Evolutionary conservation across 2,113 vertebrate species (phyloP), one percentile per base, ranked within the genome.

Genomic region (Leptosomus discolor): DNA sequence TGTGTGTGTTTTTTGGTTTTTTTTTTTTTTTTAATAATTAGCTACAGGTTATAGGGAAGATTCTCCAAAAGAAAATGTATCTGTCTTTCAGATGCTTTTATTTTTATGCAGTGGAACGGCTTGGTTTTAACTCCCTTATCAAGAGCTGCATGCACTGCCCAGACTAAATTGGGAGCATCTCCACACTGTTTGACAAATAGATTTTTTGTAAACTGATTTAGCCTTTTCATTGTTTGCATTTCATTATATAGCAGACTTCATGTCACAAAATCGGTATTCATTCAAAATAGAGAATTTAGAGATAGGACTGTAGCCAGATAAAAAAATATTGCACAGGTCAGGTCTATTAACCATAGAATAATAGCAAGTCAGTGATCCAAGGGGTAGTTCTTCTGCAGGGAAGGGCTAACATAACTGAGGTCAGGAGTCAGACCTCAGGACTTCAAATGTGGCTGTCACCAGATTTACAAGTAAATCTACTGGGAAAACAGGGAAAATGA

Each of bases 121-220:
- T 91, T 26, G 64, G 71, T 95, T 98, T 98, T 98, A 98, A 97
- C 97, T 98, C 96, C 90, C 97, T 98, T 97, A 98, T 98, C 97
- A 95, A 98, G 90, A 95, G 93, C 96, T 74, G 94, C 96, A 93
- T 95, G 97, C 95, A 36, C 97, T 78, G 96, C 96, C 91, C 70
- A 30, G 94, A 94, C 95, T 96, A 97, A 97, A 98, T 97, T 97
- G 97, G 97, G 97, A 97, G 93, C 96, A 97, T 97, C 97, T 97
- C 98, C 95, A 97, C 94, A 82, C 84, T 97, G 97, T 98, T 98
- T 98, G 97, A 98, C 97, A 98, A 98, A 98, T 98, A 98, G 97
- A 97, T 97, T 98, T 98, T 98, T 98, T 96, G 97, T 98, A 97
- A 98, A 98, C 98, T 98, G 98, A 98, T 98, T 98, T 97, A 96